phyloP scores from a whole-genome alignment of 2,113 vertebrate species.

The Castor canadensis region DNA sequence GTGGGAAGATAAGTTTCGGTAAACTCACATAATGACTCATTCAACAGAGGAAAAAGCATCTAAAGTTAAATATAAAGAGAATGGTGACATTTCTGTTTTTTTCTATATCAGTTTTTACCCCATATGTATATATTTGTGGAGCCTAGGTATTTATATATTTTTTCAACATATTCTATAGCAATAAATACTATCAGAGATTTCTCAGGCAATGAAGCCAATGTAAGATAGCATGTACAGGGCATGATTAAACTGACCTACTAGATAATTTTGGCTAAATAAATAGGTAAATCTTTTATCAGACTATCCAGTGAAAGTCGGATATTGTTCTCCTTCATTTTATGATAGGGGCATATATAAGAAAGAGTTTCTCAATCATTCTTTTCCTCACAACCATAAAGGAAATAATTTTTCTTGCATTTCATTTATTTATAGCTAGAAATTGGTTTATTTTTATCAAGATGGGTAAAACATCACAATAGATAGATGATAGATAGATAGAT shows the following conservation, averaged over 20 bases:
- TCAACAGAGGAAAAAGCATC: neutral
- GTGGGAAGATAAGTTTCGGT: neutral
- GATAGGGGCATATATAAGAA: neutral
- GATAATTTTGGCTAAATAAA: neutral
- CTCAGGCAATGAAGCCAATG: neutral
- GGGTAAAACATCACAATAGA: neutral
- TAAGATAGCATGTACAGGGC: neutral
- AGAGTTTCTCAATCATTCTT: neutral
- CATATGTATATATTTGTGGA: neutral
- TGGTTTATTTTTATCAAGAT: neutral
- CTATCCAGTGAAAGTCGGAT: neutral
- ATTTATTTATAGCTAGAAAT: neutral
- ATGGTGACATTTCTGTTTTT: neutral
- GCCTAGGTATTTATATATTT: neutral
- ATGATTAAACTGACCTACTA: neutral
- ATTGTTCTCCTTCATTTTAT: neutral
- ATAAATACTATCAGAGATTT: neutral
- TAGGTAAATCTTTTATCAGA: neutral
- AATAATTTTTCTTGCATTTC: neutral
- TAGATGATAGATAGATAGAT: too few relatives aligned
- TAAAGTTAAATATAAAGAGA: neutral
- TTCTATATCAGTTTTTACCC: neutral
- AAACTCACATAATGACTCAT: neutral
- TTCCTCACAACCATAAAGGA: neutral
- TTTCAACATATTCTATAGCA: neutral